A percentile compares a stretch with the other conserved stretches of the same genome.
Conservation (phyloP, 2,113 vertebrate genomes). For the Eurystomus gularis region DNA sequence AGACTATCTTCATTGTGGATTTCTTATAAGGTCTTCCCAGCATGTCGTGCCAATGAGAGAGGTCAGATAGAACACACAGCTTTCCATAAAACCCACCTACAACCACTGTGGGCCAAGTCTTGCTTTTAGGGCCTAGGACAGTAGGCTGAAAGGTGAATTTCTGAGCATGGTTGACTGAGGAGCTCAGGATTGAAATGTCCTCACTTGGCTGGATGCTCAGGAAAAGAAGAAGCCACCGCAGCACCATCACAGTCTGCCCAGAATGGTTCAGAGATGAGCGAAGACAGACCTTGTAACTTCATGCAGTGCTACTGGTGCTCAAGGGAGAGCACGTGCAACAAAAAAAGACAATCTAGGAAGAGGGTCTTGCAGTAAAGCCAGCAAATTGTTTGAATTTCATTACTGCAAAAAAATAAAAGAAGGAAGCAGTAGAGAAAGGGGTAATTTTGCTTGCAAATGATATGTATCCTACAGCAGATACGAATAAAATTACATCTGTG, state of each 20-base stretch:
- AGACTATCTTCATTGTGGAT: neutral
- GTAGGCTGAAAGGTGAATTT: neutral
- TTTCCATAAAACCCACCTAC: neutral
- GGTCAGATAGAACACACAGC: neutral
- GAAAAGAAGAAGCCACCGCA: neutral
- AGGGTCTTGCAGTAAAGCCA: neutral
- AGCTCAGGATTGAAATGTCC: neutral
- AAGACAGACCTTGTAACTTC: neutral
- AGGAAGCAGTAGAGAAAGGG: neutral
- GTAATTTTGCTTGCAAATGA: slow-evolving; percentile 11
- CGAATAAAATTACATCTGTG: neutral
- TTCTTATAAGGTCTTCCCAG: neutral
- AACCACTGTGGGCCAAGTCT: neutral
- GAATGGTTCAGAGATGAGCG: neutral
- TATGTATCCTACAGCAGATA: neutral
- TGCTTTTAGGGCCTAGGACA: neutral
- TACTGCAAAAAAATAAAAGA: neutral
- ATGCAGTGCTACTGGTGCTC: neutral
- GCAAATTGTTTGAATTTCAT: slow-evolving; percentile 18
- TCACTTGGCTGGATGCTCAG: neutral
- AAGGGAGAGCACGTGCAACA: neutral
- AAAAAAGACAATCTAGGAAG: neutral
- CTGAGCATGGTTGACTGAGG: neutral
- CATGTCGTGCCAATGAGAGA: neutral
- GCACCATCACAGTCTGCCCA: neutral